Evolutionary conservation across 2,888 invertebrate genomes (phyloP).

Genomic region (Nomada fabriciana): DNA sequence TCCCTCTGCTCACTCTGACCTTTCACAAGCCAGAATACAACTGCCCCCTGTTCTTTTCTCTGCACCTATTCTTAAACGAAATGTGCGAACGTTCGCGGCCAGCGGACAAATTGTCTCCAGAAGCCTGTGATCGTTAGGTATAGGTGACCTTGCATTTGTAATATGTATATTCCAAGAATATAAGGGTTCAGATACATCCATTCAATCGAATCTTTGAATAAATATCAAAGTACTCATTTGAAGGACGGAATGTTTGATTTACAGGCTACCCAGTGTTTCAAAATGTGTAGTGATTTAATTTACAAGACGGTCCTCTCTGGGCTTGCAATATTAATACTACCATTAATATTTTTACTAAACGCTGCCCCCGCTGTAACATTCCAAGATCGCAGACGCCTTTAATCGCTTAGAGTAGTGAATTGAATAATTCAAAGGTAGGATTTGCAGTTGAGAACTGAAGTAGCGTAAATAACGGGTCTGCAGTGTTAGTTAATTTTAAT

Average conservation of each 20-base stretch:
- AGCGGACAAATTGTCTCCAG: slow-evolving; percentile 23
- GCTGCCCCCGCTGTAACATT: no score
- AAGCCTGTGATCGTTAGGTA: background rate
- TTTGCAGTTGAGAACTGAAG: background rate
- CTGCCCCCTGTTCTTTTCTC: slow-evolving; percentile 51
- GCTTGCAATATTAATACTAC: background rate
- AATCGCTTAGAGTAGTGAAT: background rate
- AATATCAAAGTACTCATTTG: no score
- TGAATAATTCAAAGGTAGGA: background rate
- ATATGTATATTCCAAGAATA: no score
- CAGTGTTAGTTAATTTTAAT: slow-evolving; percentile 12
- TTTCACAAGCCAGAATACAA: slow-evolving; percentile 54
- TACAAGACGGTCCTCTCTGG: no score
- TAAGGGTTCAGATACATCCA: no score
- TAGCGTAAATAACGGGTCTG: background rate
- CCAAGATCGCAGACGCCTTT: background rate
- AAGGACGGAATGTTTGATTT: no score
- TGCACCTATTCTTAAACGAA: background rate
- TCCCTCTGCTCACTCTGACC: slow-evolving; percentile 58
- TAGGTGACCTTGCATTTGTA: no score
- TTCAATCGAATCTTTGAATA: no score
- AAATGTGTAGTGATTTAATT: background rate
- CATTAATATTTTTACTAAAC: background rate
- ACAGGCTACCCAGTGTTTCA: no score
- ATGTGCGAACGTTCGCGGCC: slow-evolving; percentile 3